Base-by-base conservation (phyloP, 2,888 invertebrate species). In the Polymixis lichenea region DNA sequence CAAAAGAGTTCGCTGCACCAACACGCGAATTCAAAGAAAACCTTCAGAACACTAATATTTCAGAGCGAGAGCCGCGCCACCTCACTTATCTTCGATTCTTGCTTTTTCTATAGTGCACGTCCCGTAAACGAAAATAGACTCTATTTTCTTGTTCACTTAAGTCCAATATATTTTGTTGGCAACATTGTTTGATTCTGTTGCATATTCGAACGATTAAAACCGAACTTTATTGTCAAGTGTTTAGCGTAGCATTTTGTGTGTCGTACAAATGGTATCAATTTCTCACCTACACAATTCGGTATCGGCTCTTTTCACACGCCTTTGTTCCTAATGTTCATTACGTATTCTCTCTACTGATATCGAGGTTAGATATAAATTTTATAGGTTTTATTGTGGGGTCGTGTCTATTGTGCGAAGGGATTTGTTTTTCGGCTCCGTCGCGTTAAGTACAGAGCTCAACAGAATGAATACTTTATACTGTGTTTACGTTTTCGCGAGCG, bases 291-390 rank as follows among this genome's bases (percentile, higher is more conserved):
- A 93, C 92, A 91, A 90, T 93, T 93, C 91, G 90, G 92, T 93
- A 94, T 95, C 93, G 93, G 94, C 91, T 94, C 93, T 94, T 94
- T 94, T 94, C 94, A 90, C 91, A 90, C 93, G 93, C 92, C 92
- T 95, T 95, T 95, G 94, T 95, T 95, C 94, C 92, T 95, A 95
- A 95, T 95, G 95, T 94, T 95, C 95, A 95, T 95, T 95, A 95
- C 92, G 94, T 94, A 95, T 95, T 95, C 95, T 91, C 93, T 95
- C 92, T 92, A 92, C 93, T 93, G 94, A 93, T 94, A 94, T 95
- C 90, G 94, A 90, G 92, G 92, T 92, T 92, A 92, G 93, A 94
- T 94, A 95, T 95, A 94, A 91, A 94, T 94, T 94, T 94, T 94
- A 94, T 94, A 93, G 93, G 92, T 94, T 94, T 93, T 94, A 93